Base-by-base conservation (phyloP, 2,113 vertebrate species). In the Myotis davidii region DNA sequence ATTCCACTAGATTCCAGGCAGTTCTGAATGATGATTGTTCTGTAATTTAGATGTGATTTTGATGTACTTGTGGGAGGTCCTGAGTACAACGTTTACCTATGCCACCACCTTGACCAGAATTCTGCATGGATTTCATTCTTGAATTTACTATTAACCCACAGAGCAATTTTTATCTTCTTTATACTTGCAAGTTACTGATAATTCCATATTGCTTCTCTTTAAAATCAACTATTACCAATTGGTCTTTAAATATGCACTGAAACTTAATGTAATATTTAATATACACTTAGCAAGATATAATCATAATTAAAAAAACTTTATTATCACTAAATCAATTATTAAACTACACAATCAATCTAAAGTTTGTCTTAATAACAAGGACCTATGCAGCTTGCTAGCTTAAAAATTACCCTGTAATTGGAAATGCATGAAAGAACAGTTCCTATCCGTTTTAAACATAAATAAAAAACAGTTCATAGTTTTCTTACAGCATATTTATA, bases 401-500 rank as follows among this genome's bases (percentile, higher is more conserved):
- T 85, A 27, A 88, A 76, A 20, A 17, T 39, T 81, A 67, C 39
- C 1, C 11, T 83, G 11, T 32, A 78, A 45, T 91, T 61, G 37
- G 12, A 96, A 91, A 59, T 37, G 2, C 9, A 86, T 18, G 13
- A 65, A 12, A 79, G 29, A 88, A n/a, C 3, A n/a, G 39, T 70
- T 85, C 25, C 64, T 39, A 42, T 3, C 7, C 42, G 5, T 77
- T 85, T 72, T 67, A 65, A 84, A 90, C 69, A 3, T 32, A 59
- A 79, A 79, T 61, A 96, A 92, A 93, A 54, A 76, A 56, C 29
- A 65, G 48, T 73, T 42, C 1, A 88, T 83, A 92, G 82, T 11
- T 96, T 96, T 77, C 50, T 85, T 92, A 37, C 2, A 95, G 16
- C 7, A 70, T 96, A 42, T 95, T 94, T 94, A 92, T 87, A 94